Evolutionary conservation across 2,797 vertebrate genomes (phyloP).

Genomic region (Aythya fuligula): DNA sequence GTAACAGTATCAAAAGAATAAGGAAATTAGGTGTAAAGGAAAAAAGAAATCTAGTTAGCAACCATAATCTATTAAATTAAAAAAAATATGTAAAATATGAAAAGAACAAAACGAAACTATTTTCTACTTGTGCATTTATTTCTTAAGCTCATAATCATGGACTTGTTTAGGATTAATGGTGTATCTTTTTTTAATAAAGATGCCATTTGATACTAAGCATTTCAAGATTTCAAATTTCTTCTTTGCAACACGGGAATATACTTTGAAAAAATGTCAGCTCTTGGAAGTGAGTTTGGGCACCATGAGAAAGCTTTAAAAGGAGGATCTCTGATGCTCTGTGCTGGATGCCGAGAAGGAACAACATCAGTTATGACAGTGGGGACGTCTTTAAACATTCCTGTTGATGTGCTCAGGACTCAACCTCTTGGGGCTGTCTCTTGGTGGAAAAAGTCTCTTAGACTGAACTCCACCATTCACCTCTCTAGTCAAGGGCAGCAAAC

Average conservation of each 20-base stretch:
- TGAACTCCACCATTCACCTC: background rate
- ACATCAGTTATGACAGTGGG: background rate
- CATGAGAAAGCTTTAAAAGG: background rate
- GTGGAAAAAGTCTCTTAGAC: background rate
- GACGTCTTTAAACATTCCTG: background rate
- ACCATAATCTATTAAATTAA: background rate
- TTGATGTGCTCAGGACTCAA: background rate
- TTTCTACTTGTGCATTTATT: background rate
- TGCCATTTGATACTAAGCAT: background rate
- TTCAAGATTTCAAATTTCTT: background rate
- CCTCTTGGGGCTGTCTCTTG: background rate
- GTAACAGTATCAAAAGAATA: slow-evolving; percentile 23
- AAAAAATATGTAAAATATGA: background rate
- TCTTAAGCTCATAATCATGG: background rate
- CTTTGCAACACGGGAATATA: background rate
- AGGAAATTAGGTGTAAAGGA: background rate
- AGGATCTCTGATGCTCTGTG: background rate
- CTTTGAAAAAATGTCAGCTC: background rate
- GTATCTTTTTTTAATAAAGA: background rate
- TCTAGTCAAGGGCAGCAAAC: background rate
- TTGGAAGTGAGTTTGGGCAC: background rate
- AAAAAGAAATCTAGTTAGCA: background rate
- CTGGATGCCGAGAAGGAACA: background rate
- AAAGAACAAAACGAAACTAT: background rate
- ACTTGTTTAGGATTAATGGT: background rate